Base-by-base conservation (phyloP, 37 sponge, comb jelly and placozoan genomes). In the Theonella swinhoei region DNA sequence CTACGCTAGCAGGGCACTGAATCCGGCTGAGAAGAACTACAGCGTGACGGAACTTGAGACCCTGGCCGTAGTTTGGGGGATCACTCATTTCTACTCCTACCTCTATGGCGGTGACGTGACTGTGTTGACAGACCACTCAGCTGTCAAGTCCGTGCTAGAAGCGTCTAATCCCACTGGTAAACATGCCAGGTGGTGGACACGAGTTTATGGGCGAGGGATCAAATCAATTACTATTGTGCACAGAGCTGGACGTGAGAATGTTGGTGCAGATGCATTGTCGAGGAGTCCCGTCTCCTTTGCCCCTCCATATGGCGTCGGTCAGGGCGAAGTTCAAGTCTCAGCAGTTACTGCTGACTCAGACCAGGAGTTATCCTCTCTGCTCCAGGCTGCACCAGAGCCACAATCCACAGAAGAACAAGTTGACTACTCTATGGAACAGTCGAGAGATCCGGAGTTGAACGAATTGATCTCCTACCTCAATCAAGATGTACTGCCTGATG, bases 151-250 rank as follows among this genome's bases (percentile, higher is more conserved):
- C 11, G 71, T 90, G 9, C 68, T 90, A 30, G 64, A 72, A 20
- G 39, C 71, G n/a, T 82, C 91, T 20, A 72, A 62, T 39, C 87
- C 65, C 1, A 75, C 39, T 34, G 88, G 88, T 14, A 88, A 88
- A 59, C 82, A 88, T 58, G 82, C 88, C 31, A 42, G 88, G 4
- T 88, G 88, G 82, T 88, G 88, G 88, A 77, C 77, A 1, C 61
- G 42, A 84, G 77, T 83, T 1, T 76, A 62, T 39, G 80, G 69
- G 30, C 39, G 47, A 7, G 77, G 85, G 26, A 36, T 84, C 9
- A 39, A 26, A 23, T 30, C 78, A 26, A 63, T 84, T 4, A 40
- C 38, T 3, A 76, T 84, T 28, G 4, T 38, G n/a, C 41, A 81
- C 62, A n/a, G 76, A 41, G 30, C 82, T 2, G 88, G 88, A 22